Conservation (phyloP, 92 coral and sea anemone genomes). For the Parazoanthus darwini region DNA sequence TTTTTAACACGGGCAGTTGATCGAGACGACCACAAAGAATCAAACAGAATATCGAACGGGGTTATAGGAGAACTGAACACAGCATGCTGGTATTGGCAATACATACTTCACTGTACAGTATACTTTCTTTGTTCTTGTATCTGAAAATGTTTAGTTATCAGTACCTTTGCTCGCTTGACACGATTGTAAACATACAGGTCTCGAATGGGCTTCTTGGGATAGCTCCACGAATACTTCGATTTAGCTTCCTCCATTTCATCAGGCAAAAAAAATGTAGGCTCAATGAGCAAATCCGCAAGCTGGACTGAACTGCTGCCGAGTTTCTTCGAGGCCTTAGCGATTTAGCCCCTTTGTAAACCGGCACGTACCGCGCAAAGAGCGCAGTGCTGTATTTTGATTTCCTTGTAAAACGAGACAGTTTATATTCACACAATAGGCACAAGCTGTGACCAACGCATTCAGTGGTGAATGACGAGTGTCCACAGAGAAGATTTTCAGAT, state of each 20-base stretch:
- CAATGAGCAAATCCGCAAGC: not conserved
- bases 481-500: too few species aligned
- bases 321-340: not conserved
- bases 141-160: not conserved
- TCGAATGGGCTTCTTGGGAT: slow-evolving; percentile 21
- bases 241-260: slow-evolving; percentile 5
- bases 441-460: not conserved
- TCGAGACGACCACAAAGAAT: not conserved
- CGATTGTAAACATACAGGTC: slow-evolving; percentile 2
- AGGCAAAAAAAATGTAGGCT: not conserved
- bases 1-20: too few species aligned
- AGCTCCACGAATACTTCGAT: not conserved
- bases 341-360: not conserved
- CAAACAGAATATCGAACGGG: not conserved
- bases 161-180: slow-evolving; percentile 18
- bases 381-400: not conserved
- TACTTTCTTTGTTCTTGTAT: not conserved
- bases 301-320: not conserved
- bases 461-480: not conserved
- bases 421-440: not conserved
- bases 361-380: not conserved
- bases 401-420: not conserved
- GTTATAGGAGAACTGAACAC: too few species aligned
- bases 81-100: not conserved
- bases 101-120: too few species aligned